These are phyloP conservation scores for Drosophila gaucha DNA, from an alignment of 2,888 invertebrate species.

Conservation along the genomic window DNA sequence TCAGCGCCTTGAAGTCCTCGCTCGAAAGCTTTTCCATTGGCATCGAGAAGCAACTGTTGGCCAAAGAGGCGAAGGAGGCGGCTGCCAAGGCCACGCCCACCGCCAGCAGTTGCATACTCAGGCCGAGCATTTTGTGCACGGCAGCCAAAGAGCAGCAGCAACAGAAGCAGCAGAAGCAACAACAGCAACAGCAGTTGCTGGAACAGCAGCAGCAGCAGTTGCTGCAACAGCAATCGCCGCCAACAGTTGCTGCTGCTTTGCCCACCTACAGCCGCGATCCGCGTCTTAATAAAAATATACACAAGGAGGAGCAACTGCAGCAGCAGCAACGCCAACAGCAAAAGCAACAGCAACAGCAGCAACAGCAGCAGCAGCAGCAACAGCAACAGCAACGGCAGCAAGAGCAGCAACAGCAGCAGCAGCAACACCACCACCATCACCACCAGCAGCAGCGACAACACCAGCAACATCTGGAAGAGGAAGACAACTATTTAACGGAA, in stretches of 20 bases:
- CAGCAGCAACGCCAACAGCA: constrained; percentile 18
- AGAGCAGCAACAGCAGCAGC: background rate
- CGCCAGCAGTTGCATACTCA: constrained; percentile 39
- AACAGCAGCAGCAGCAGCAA: constrained; percentile 2
- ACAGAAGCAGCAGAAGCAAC: constrained; percentile 8
- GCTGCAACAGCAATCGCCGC: background rate
- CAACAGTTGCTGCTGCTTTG: constrained; percentile 5
- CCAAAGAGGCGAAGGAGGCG: constrained; percentile 59
- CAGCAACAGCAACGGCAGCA: constrained; percentile 15
- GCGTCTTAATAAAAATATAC: constrained; percentile 83
- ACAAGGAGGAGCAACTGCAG: constrained; percentile 61
- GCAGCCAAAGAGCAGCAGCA: constrained; percentile 64
- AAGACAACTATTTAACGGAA: constrained; percentile 84
- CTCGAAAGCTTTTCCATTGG: constrained; percentile 83
- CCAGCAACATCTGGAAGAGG: constrained; percentile 66
- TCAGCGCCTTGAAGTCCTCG: constrained; percentile 81
- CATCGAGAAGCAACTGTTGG: constrained; percentile 78
- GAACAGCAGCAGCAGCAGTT: constrained; percentile 1
- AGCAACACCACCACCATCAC: constrained; percentile 4
- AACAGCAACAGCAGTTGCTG: background rate
- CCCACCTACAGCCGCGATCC: constrained; percentile 82
- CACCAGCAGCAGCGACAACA: constrained; percentile 9
- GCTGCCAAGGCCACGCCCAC: constrained; percentile 33
- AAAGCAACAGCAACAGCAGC: background rate
- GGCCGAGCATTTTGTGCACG: constrained; percentile 60